Percentiles rank a stretch among this genome's conserved stretches.
phyloP scores from a whole-genome alignment of 2,888 invertebrate genomes.

The Sussaba pulchella region DNA sequence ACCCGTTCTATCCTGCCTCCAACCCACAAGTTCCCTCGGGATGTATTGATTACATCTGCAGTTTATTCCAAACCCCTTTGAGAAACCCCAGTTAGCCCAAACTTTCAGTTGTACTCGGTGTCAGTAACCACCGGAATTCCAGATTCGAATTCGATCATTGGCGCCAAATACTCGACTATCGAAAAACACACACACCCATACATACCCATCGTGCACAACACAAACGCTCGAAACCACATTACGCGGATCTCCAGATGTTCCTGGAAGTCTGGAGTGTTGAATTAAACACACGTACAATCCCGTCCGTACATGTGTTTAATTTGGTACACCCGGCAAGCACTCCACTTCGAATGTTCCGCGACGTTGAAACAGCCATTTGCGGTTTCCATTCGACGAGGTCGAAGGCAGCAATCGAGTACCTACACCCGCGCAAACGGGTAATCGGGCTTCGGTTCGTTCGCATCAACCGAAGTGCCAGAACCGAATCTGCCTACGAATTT shows the following conservation, averaged over 20 bases:
- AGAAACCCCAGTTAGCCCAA: background rate
- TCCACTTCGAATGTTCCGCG: slow-evolving; percentile 3
- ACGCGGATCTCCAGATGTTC: slow-evolving; percentile 3
- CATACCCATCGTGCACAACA: too few relatives aligned
- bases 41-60: too few relatives aligned
- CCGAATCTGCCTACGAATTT: slow-evolving; percentile 23
- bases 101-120: background rate
- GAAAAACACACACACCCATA: too few relatives aligned
- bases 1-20: too few relatives aligned
- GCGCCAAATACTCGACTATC: background rate
- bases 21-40: too few relatives aligned
- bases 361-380: slow-evolving; percentile 22
- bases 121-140: too few relatives aligned
- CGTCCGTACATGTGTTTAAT: slow-evolving; percentile 20
- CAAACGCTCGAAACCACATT: background rate
- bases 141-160: background rate
- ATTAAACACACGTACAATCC: slow-evolving; percentile 5
- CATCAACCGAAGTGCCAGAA: slow-evolving; percentile 16
- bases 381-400: slow-evolving; percentile 15
- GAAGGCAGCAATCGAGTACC: slow-evolving; percentile 6
- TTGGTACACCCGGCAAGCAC: slow-evolving; percentile 9
- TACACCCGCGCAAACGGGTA: slow-evolving; percentile 17
- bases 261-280: background rate
- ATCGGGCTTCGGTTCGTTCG: background rate
- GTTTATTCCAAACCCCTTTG: background rate